Conservation (phyloP, 2,888 invertebrate species). For the Andrena marginata region DNA sequence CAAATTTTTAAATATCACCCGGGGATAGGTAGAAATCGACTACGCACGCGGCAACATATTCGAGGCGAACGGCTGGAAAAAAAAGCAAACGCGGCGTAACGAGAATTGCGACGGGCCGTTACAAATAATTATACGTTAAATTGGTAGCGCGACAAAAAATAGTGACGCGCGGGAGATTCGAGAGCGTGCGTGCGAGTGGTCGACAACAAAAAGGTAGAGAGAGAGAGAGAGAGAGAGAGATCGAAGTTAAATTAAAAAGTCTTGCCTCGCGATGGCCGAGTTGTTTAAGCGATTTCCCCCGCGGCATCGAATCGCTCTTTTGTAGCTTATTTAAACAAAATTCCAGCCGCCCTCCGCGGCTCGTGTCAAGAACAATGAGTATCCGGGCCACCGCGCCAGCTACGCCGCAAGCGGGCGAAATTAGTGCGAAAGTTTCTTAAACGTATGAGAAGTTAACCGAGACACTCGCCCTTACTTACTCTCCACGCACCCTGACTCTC, state of each 20-base stretch:
- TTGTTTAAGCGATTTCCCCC: conserved; percentile 1
- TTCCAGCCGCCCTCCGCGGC: background rate
- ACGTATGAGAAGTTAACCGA: conserved; percentile 69
- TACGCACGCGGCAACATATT: conserved; percentile 1
- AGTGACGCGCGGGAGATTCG: background rate
- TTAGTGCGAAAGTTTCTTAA: conserved; percentile 65
- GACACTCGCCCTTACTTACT: conserved; percentile 28
- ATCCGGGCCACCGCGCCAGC: background rate
- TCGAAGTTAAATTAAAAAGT: background rate
- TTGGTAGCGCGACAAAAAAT: conserved; percentile 8
- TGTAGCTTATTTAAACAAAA: conserved; percentile 28
- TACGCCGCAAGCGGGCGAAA: conserved; percentile 14
- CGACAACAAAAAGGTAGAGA: no score
- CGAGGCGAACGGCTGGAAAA: conserved; percentile 14
- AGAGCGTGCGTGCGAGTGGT: no score
- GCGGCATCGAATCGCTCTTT: background rate
- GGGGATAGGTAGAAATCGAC: background rate
- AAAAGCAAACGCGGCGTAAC: conserved; percentile 6
- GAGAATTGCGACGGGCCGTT: conserved; percentile 10
- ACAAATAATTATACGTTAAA: conserved; percentile 9
- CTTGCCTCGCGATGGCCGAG: background rate
- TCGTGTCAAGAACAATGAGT: conserved; percentile 7
- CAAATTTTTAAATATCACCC: conserved; percentile 24
- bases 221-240: background rate
- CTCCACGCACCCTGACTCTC: conserved; percentile 1